Evolutionary conservation across 1,140 invertebrate genomes (phyloP), one percentile per base, ranked within the genome.

Genomic region (Trichogramma pretiosum): DNA sequence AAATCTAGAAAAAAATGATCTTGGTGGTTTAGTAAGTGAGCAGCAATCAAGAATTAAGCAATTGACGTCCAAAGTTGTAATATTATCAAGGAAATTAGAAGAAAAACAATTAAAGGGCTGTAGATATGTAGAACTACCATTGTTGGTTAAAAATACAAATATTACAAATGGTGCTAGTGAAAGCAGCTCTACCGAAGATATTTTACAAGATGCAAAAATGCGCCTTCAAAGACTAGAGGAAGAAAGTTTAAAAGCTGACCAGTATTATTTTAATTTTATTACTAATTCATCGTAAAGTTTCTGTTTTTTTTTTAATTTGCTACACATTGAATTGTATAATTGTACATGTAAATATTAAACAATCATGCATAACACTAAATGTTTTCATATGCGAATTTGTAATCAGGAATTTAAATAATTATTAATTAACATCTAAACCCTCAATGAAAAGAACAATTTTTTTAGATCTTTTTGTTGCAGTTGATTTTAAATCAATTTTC

Each of bases 141-240:
- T 33, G 14, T 39, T 53, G 5, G 22, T 58, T n/a, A 52, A 46
- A 46, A 33, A 54, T 40, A 32, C 39, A 14, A 60, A 59, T 30
- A 35, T 44, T 1, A 65, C 60, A 19, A 63, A 59, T 11, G 36
- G 67, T 22, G 47, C 69, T 2, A 70, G 67, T 30, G 69, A 72
- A 48, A 66, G 60, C 10, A 72, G 70, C 51, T 71, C 67, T 0
- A 70, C 67, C 0, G 70, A 72, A 30, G 68, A 72, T 48, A 69
- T 72, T 17, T 50, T 72, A 19, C 64, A 67, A 17, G 70, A 72
- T 48, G 70, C 70, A 3, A 72, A 65, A 54, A 55, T 62, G 33
- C 57, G 70, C 5, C 45, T 72, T 0, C 64, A 58, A 30, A 53
- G 65, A 1, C 37, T 72, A 1, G 67, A 71, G 23, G 63, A 69